Evolutionary conservation across 2,113 vertebrate genomes (phyloP).

Genomic region (Alligator mississippiensis): DNA sequence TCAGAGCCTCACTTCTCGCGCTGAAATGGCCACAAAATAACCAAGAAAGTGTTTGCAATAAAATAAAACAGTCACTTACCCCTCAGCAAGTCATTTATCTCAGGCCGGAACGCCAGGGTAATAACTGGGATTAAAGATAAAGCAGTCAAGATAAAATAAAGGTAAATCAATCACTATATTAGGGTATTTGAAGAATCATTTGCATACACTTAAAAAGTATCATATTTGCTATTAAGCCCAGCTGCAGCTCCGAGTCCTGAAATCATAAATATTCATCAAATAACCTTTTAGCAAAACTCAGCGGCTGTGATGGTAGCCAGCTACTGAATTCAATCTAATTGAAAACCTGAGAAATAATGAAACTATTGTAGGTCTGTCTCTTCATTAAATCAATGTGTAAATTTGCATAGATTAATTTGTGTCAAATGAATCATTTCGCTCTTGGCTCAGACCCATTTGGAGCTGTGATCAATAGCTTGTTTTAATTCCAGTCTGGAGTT

Average conservation of each 20-base stretch:
- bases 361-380: conserved; percentile 68
- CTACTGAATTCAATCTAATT: conserved; percentile 69
- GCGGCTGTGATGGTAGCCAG: conserved; percentile 39
- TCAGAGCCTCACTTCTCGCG: conserved; percentile 18
- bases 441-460: conserved; percentile 54
- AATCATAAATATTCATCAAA: conserved; percentile 74
- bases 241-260: conserved; percentile 37
- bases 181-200: conserved; percentile 66
- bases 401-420: conserved; percentile 75
- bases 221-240: conserved; percentile 55
- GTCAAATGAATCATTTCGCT: conserved; percentile 59
- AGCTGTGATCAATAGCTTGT: conserved; percentile 59
- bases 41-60: conserved; percentile 46
- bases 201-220: conserved; percentile 60
- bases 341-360: conserved; percentile 74
- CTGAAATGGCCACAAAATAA: conserved; percentile 37
- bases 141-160: conserved; percentile 68
- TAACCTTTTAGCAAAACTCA: conserved; percentile 72
- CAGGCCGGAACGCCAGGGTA: conserved; percentile 23
- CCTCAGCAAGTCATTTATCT: conserved; percentile 60
- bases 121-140: conserved; percentile 68
- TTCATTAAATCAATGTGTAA: conserved; percentile 72
- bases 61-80: conserved; percentile 64
- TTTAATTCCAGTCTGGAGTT: conserved; percentile 47
- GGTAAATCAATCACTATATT: conserved; percentile 73